Conservation (phyloP, 2,113 vertebrate species). For the Neodontobutis hainanensis region DNA sequence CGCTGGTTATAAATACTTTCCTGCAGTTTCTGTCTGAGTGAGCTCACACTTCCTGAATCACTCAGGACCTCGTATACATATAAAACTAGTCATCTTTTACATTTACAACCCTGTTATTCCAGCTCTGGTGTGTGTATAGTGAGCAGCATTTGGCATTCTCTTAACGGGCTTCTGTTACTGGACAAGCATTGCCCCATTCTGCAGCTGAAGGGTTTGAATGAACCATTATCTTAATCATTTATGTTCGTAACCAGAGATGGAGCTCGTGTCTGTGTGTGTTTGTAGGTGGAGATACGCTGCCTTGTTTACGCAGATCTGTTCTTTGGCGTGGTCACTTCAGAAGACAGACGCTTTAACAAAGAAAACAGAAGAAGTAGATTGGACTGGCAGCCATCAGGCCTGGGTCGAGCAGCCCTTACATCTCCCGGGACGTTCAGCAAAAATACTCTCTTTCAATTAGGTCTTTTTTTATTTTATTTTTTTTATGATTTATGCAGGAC, state of each 20-base stretch:
- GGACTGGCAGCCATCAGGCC: constrained; percentile 43
- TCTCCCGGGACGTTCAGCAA: too few species aligned
- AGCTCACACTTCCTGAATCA: constrained; percentile 53
- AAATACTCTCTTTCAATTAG: constrained; percentile 7
- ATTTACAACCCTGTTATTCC: constrained; percentile 73
- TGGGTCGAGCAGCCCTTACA: constrained; percentile 42
- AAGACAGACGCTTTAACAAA: constrained; percentile 40
- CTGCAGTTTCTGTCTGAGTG: constrained; percentile 53
- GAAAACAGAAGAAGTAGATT: constrained; percentile 39
- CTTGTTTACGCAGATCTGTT: constrained; percentile 59
- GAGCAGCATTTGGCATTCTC: constrained; percentile 66
- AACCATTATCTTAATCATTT: constrained; percentile 32
- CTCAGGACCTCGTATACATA: constrained; percentile 53
- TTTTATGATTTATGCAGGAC: too few species aligned
- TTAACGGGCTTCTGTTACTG: constrained; percentile 20
- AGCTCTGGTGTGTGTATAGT: constrained; percentile 55
- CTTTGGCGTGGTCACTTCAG: constrained; percentile 74
- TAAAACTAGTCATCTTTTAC: constrained; percentile 64
- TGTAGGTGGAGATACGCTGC: constrained; percentile 46
- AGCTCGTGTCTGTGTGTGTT: constrained; percentile 20
- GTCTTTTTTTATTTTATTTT: too few species aligned
- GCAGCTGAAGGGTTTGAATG: constrained; percentile 11
- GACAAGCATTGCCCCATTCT: not conserved
- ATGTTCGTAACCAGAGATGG: constrained; percentile 31
- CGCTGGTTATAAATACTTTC: constrained; percentile 50